A percentile compares a stretch with the other conserved stretches of the same genome.
phyloP scores from a whole-genome alignment of 2,113 vertebrate genomes.

The Carlito syrichta region DNA sequence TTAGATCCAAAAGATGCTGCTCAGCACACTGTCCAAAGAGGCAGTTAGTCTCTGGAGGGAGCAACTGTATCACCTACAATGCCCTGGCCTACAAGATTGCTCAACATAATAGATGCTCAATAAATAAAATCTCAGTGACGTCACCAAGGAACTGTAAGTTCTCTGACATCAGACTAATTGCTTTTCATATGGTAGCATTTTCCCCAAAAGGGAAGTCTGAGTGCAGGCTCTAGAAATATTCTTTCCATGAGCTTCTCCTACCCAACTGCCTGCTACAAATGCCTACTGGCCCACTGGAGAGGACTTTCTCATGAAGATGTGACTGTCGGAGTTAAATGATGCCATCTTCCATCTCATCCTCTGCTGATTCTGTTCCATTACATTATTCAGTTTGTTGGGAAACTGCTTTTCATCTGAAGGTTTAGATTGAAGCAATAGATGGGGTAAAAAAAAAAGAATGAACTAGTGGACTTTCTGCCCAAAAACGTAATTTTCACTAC shows the following conservation, averaged over 20 bases:
- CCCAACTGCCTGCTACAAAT: not conserved
- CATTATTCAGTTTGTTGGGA: not conserved
- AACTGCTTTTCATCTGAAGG: not conserved
- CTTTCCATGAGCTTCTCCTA: not conserved
- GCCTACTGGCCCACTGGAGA: not conserved
- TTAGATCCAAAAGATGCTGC: not conserved
- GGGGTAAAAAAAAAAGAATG: not conserved
- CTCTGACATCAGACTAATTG: not conserved
- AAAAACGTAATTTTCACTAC: not conserved
- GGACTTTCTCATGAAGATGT: not conserved
- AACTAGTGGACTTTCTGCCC: not conserved
- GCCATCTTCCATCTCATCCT: not conserved
- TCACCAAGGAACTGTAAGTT: not conserved
- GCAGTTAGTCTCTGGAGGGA: not conserved
- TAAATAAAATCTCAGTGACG: not conserved
- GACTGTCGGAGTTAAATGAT: not conserved
- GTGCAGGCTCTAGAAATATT: not conserved
- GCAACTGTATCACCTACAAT: not conserved
- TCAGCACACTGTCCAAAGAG: not conserved
- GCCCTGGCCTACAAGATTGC: not conserved
- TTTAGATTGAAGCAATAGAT: not conserved
- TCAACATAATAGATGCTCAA: not conserved
- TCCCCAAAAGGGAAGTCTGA: not conserved
- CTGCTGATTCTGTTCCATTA: not conserved
- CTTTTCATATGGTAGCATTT: not conserved